These are phyloP conservation scores for Rhodeus uyekii DNA, from an alignment of 2,797 vertebrate species.

Conservation along the genomic window DNA sequence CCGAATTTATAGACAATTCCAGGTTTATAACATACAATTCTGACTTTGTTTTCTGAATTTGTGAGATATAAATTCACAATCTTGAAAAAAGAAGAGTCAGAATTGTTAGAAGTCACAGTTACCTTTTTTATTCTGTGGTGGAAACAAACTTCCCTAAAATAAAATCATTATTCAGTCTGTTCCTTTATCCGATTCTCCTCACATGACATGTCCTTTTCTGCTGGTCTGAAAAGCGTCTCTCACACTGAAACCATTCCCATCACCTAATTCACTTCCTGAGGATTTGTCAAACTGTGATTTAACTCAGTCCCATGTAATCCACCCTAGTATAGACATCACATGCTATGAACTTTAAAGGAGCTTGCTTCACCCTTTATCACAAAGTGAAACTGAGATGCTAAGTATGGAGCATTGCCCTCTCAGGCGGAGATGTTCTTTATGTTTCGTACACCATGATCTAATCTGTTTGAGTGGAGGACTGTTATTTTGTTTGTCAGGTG, in stretches of 20 bases:
- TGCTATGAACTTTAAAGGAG: not conserved
- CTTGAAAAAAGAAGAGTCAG: not conserved
- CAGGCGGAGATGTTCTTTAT: slow-evolving; percentile 24
- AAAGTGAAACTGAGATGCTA: slow-evolving; percentile 17
- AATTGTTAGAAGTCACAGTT: not conserved
- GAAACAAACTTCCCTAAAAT: not conserved
- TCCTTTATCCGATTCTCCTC: not conserved
- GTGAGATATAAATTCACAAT: not conserved
- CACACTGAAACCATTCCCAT: not conserved
- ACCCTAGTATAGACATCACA: not conserved
- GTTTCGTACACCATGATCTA: slow-evolving; percentile 16
- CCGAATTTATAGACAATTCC: no score
- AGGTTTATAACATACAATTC: no score
- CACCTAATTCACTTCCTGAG: not conserved
- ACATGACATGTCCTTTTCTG: not conserved
- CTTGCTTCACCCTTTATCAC: not conserved
- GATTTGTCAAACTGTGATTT: not conserved
- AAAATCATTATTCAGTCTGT: not conserved
- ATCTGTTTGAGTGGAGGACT: slow-evolving; percentile 15
- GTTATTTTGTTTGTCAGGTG: slow-evolving; percentile 48
- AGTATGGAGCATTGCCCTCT: slow-evolving; percentile 3
- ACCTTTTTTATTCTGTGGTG: not conserved
- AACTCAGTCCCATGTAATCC: not conserved
- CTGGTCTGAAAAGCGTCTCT: not conserved
- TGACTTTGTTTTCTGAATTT: not conserved